Conservation (phyloP, 2,888 invertebrate species). For the Mythimna ferrago region DNA sequence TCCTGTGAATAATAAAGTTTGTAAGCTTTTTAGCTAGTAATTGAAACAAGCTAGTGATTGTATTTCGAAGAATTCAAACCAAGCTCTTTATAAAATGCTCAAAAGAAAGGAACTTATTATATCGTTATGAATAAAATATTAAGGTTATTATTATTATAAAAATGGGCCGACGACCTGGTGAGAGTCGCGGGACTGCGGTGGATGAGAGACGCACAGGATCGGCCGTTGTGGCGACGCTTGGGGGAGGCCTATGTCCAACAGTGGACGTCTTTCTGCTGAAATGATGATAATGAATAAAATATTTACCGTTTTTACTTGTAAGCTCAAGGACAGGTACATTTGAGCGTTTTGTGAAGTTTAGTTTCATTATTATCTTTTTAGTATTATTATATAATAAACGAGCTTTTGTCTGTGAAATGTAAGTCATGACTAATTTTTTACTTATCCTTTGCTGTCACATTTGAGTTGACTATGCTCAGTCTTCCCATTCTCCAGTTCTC, state of each 20-base stretch:
- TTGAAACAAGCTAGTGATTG: conserved; percentile 4
- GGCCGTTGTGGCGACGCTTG: too few species aligned
- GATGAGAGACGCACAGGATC: too few species aligned
- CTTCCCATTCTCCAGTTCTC: too few species aligned
- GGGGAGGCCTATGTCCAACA: too few species aligned
- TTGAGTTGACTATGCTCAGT: background rate
- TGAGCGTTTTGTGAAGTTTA: background rate
- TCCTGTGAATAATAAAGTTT: conserved; percentile 14
- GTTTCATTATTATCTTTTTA: background rate
- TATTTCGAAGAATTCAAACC: background rate
- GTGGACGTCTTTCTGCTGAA: too few species aligned
- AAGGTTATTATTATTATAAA: too few species aligned
- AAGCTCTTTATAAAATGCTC: background rate
- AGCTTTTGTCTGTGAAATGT: background rate
- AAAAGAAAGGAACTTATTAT: background rate
- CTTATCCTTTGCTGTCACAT: background rate
- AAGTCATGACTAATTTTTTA: too few species aligned
- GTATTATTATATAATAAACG: background rate
- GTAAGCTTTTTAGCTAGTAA: conserved; percentile 3
- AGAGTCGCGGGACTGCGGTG: too few species aligned
- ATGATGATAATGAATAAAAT: too few species aligned
- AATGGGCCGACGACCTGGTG: too few species aligned
- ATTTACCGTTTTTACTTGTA: too few species aligned
- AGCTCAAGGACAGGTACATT: too few species aligned
- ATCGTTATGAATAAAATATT: background rate